Evolutionary conservation across 2,888 invertebrate genomes (phyloP), one percentile per base, ranked within the genome.

Genomic region (Pelosia muscerda): DNA sequence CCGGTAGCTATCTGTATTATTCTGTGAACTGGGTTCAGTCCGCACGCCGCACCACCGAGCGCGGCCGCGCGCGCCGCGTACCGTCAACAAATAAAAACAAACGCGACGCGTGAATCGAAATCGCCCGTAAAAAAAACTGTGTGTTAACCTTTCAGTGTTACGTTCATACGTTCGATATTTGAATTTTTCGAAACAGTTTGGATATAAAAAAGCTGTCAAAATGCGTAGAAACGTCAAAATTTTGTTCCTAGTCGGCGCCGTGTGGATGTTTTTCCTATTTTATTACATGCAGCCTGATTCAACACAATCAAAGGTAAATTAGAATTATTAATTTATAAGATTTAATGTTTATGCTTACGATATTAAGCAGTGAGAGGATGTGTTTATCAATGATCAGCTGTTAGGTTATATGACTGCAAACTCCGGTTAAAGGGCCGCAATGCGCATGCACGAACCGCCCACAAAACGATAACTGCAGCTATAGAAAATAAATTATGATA

Each of bases 41-140:
- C 86, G 88, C 88, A 86, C 84, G 84, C 85, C 89, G 91, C 90
- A 87, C 88, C 87, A 83, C 79, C 74, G 73, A 89, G 94, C 92
- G 94, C 94, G 94, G 93, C 92, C 90, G 94, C 92, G 93, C 92
- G 93, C 93, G 93, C 92, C 90, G 91, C 90, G 77, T 66, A 63
- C 10, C 77, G 63, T 63, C 68, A 71, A 73, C 74, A 82, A 84
- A 82, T 81, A 83, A 85, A 81, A 74, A 84, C 82, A 83, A 86
- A 84, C 86, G 84, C 81, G 83, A 77, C 79, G 75, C 75, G 81
- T 72, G 72, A 77, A 75, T 70, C 76, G 76, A 78, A 78, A 75
- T 76, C 74, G 75, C 58, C 68, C 68, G 71, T 68, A 66, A 78
- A 61, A n/a, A 76, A 72, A 67, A 75, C 26, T 31, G 75, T 73